These are phyloP conservation scores for Nebria brevicollis DNA, from an alignment of 2,888 invertebrate genomes.

Conservation along the genomic window DNA sequence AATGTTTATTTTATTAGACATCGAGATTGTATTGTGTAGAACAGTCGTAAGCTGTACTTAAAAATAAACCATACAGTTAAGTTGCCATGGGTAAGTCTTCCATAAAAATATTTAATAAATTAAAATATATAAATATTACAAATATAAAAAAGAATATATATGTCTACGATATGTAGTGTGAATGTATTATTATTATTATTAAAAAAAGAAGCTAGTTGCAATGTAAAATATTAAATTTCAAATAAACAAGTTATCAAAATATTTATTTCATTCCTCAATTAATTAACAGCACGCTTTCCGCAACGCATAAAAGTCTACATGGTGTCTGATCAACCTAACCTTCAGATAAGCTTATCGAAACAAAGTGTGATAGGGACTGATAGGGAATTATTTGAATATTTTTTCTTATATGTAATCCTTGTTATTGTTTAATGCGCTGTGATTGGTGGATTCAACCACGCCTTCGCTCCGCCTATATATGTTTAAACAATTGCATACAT, in stretches of 20 bases:
- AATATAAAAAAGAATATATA: constrained; percentile 31
- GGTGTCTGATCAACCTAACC: too few relatives aligned
- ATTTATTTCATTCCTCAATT: neutral
- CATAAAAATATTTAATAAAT: constrained; percentile 43
- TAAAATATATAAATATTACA: constrained; percentile 19
- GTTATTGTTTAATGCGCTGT: too few relatives aligned
- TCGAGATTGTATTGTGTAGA: constrained; percentile 36
- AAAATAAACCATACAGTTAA: constrained; percentile 33
- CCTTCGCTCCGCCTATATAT: too few relatives aligned
- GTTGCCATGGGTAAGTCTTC: constrained; percentile 47
- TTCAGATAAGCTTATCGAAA: too few relatives aligned
- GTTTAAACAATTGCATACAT: too few relatives aligned
- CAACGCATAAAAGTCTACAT: too few relatives aligned
- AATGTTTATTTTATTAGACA: neutral
- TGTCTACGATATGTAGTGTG: constrained; percentile 33
- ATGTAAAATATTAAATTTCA: constrained; percentile 41
- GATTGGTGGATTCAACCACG: too few relatives aligned
- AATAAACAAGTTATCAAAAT: constrained; percentile 41
- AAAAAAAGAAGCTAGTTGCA: constrained; percentile 29
- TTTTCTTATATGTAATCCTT: too few relatives aligned
- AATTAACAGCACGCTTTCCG: neutral
- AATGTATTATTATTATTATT: constrained; percentile 9
- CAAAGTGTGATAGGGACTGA: neutral
- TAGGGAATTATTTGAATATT: too few relatives aligned
- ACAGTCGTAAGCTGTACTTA: constrained; percentile 41